phyloP scores from a whole-genome alignment of 2,113 vertebrate genomes.

The Alexandromys fortis region DNA sequence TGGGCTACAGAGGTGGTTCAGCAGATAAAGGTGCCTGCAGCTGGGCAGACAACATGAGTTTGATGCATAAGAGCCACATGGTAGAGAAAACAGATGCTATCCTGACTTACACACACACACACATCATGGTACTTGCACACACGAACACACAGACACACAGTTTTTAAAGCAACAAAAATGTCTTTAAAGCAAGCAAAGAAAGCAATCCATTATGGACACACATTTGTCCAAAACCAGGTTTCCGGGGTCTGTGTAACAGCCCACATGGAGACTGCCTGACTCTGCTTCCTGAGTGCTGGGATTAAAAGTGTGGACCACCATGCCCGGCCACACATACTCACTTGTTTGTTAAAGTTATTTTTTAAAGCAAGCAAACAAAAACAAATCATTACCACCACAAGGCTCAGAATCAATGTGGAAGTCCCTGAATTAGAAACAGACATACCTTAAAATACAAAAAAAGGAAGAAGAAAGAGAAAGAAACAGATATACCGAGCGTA shows the following conservation, averaged over 20 bases:
- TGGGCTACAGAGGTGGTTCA: background rate
- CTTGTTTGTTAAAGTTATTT: background rate
- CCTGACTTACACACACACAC: background rate
- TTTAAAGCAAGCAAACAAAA: background rate
- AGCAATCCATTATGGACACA: no score
- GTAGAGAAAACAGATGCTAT: background rate
- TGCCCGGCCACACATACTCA: background rate
- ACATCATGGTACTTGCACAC: background rate
- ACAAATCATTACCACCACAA: background rate
- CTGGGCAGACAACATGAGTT: background rate
- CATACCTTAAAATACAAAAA: no score
- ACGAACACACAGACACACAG: background rate
- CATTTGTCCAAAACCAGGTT: no score
- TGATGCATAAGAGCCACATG: background rate
- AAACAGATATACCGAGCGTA: rapidly evolving
- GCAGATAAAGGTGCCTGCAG: background rate
- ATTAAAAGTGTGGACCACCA: no score
- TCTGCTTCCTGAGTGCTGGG: no score
- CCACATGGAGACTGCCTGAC: no score
- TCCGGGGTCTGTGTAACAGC: no score
- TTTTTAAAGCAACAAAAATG: background rate
- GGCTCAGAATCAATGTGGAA: background rate
- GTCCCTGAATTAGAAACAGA: background rate
- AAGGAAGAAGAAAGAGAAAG: no score
- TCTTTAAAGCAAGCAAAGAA: background rate